Evolutionary conservation across 2,113 vertebrate genomes (phyloP).

Genomic region (Corvus cornix): DNA sequence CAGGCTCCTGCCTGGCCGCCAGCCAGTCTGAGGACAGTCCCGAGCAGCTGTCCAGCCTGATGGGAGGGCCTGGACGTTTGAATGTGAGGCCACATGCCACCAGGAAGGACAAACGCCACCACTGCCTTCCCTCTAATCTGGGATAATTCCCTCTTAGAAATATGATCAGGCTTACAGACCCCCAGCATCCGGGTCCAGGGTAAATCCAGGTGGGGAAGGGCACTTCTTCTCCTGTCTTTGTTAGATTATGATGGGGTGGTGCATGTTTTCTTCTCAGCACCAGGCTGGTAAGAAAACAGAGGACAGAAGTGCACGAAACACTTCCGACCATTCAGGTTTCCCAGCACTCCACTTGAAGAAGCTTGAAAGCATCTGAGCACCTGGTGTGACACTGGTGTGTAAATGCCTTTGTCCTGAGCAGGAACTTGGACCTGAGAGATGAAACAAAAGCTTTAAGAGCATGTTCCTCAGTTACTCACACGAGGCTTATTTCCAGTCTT

Average conservation of each 20-base stretch:
- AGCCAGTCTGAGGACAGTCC: constrained; percentile 66
- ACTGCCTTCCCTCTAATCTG: constrained; percentile 20
- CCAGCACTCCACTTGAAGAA: not conserved
- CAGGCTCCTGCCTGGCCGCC: constrained; percentile 72
- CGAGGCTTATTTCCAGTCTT: not conserved
- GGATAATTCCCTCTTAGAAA: constrained; percentile 60
- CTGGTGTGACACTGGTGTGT: not conserved
- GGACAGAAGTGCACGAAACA: not conserved
- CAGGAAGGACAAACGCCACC: constrained; percentile 65
- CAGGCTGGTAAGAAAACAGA: not conserved
- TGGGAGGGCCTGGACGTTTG: constrained; percentile 28
- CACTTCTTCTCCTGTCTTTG: not conserved
- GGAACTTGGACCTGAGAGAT: not conserved
- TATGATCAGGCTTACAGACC: not conserved
- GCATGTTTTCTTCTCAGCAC: not conserved
- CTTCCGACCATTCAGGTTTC: not conserved
- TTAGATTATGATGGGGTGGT: not conserved
- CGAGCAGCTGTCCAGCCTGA: constrained; percentile 63
- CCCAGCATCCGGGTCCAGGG: not conserved
- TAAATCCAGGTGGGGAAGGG: not conserved
- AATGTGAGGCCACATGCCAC: constrained; percentile 35
- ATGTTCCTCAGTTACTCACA: not conserved
- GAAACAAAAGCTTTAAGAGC: not conserved
- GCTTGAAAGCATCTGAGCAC: not conserved
- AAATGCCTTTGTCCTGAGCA: not conserved